Evolutionary conservation across 1,140 invertebrate genomes (phyloP), one percentile per base, ranked within the genome.

Genomic region (Tachypleus tridentatus): DNA sequence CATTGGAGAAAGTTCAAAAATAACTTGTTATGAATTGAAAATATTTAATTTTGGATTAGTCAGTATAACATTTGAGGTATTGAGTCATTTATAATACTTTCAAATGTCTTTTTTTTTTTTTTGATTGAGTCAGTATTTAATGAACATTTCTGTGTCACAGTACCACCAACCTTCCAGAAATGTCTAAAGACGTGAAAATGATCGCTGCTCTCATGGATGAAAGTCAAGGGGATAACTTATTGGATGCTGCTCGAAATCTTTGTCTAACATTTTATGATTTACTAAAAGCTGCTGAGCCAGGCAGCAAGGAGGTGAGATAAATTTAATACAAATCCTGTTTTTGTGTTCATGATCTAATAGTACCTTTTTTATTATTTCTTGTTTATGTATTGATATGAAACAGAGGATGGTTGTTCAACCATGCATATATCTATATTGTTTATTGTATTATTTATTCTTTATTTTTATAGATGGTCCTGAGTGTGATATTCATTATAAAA

Each of bases 241-340:
- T 99, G 62, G 90, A 95, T 70, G 97, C 97, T 10, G 91, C 97
- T 0, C 81, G 92, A 66, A 87, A 87, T 73, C 81, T 99, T 0
- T 97, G 94, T 73, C 85, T 81, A 49, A 96, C 96, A 2, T 98
- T 99, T 78, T 91, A 87, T 59, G 95, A 98, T 76, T 80, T 99
- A 61, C 82, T 99, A 11, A 89, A 86, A 74, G 92, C 94, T 7
- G 93, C 93, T 0, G 92, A 98, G 74, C 95, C 96, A 0, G 89
- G 92, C 72, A 87, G 86, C 61, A 91, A 89, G 77, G 92, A 96
- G 82, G 87, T 89, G 70, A 68, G 48, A 29, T 29, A 29, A 0
- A 29, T 29, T 29, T 29, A 29, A 29, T 29, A 29, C 29, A 29
- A 29, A 29, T 29, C 29, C 0, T 29, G 29, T 29, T 29, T 29